A percentile compares a stretch with the other conserved stretches of the same genome.
Conservation (phyloP, 2,888 invertebrate species). For the Bibio marci region DNA sequence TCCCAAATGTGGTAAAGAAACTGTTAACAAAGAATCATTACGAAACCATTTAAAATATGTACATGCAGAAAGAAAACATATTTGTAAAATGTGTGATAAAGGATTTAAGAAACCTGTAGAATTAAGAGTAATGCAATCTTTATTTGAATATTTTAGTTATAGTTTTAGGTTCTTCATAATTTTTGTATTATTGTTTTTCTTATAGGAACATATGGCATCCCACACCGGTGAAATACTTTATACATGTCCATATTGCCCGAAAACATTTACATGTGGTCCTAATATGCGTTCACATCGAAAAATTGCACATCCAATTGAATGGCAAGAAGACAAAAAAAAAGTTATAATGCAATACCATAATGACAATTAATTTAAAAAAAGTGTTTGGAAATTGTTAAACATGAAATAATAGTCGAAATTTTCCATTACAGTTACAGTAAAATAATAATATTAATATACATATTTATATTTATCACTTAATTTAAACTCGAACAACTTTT, state of each 20-base stretch:
- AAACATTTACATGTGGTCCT: constrained; percentile 22
- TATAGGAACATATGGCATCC: constrained; percentile 24
- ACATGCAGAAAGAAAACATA: constrained; percentile 12
- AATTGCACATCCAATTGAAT: constrained; percentile 22
- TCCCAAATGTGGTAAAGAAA: constrained; percentile 19
- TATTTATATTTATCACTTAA: too few species aligned
- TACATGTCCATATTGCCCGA: constrained; percentile 22
- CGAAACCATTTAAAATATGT: constrained; percentile 14
- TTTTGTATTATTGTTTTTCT: too few species aligned
- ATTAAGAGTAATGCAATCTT: constrained; percentile 11
- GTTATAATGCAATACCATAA: too few species aligned
- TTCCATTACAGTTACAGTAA: too few species aligned
- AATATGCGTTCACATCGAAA: constrained; percentile 24
- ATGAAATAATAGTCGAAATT: too few species aligned
- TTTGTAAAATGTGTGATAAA: constrained; percentile 16
- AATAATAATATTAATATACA: too few species aligned
- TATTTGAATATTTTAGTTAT: too few species aligned
- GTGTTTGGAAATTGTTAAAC: too few species aligned
- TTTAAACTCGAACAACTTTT: too few species aligned
- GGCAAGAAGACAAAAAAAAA: constrained; percentile 21
- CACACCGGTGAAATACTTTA: constrained; percentile 21
- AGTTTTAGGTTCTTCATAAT: too few species aligned
- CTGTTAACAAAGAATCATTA: constrained; percentile 13
- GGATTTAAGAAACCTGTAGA: constrained; percentile 22
- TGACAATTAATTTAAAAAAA: too few species aligned